Evolutionary conservation across 2,113 vertebrate species (phyloP), one percentile per base, ranked within the genome.

Genomic region (Oryzias woworae): DNA sequence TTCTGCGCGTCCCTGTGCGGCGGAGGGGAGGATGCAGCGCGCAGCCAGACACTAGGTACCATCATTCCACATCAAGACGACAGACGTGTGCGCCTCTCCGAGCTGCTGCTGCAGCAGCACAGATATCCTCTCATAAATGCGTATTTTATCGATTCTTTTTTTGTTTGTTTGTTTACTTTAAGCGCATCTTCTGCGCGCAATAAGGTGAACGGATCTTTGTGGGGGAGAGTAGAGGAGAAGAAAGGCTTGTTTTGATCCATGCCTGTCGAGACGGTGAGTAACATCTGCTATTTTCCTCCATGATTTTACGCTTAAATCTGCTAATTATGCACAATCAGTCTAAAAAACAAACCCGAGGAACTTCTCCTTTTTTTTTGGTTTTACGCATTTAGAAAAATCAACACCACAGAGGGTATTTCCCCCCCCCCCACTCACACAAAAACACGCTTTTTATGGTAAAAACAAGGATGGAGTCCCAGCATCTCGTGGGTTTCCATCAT

Each of bases 231-330:
- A 36, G 31, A 36, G 84, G 85, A 84, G 74, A 79, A 80, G 86
- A 69, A 70, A 63, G 74, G 55, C 68, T 60, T 81, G 62, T 85
- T 87, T 85, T 79, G 80, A 81, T 75, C 85, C 83, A 76, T 75
- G 86, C 69, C 71, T 82, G 78, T 87, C 75, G 80, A 84, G 85
- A 89, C 89, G 89, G 89, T 90, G 83, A 90, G 89, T 89, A 69
- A 54, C 75, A 78, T 75, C 58, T 66, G 60, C 26, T 31, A 5
- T 44, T 53, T 16, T 47, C 7, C 14, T 16, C 54, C 42, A 50
- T 42, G 58, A 0, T 68, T 75, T 69, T 42, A 22, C 61, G 23
- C 17, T 16, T 52, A 65, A 53, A 70, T 59, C 57, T 58, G 80
- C 78, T 86, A 85, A 75, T 81, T 82, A 81, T 24, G 72, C 58